Conservation (phyloP, 2,113 vertebrate species). For the Eretmodus cyanostictus region DNA sequence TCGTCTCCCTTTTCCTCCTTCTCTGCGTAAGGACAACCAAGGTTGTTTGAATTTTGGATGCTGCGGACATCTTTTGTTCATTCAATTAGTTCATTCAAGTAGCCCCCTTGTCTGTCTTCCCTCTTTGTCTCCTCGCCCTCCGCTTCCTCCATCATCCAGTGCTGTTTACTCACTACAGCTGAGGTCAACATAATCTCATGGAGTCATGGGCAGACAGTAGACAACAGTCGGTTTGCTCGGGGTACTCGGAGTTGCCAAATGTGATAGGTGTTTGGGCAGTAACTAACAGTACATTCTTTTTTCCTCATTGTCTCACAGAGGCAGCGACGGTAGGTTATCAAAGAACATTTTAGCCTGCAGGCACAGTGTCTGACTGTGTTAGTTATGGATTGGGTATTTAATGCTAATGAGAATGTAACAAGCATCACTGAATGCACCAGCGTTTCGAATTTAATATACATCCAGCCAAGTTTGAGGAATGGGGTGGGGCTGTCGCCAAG, state of each 20-base stretch:
- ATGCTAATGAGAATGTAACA: conserved; percentile 21
- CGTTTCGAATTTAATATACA: background rate
- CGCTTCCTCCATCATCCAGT: conserved; percentile 1
- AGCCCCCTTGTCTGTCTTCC: background rate
- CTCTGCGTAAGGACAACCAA: conserved; percentile 37
- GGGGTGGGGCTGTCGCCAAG: background rate
- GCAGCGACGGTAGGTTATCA: conserved; percentile 4
- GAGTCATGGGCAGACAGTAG: conserved; percentile 34
- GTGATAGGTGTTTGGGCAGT: background rate
- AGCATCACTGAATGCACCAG: background rate
- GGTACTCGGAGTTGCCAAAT: conserved; percentile 7
- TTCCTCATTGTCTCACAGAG: background rate
- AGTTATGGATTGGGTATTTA: conserved; percentile 41
- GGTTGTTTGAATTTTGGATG: conserved; percentile 48
- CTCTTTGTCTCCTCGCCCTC: background rate
- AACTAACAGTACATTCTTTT: background rate
- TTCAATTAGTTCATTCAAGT: conserved; percentile 52
- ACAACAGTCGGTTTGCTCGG: background rate
- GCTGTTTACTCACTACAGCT: conserved; percentile 45
- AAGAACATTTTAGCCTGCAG: background rate
- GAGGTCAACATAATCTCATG: conserved; percentile 52
- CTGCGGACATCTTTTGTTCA: conserved; percentile 47
- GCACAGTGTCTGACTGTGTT: background rate
- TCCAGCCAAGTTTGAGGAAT: background rate
- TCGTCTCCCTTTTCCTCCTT: background rate